Percentiles rank a stretch among this genome's conserved stretches.
Conservation (phyloP, 2,888 invertebrate species). For the Drosophila lacicola region DNA sequence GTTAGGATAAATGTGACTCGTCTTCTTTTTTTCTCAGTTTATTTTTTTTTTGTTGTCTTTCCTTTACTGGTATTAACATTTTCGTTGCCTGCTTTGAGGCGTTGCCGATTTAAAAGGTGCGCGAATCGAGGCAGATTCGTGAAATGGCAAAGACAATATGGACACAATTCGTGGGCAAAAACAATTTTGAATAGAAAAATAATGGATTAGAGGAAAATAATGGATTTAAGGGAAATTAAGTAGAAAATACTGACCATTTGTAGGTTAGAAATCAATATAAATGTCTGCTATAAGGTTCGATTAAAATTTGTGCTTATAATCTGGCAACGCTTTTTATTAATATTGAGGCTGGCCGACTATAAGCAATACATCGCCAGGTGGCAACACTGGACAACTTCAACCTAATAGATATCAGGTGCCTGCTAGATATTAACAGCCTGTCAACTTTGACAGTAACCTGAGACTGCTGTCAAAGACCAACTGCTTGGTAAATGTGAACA, state of each 20-base stretch:
- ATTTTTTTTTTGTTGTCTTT: constrained; percentile 9
- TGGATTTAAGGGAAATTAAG: neutral
- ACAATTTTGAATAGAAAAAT: neutral
- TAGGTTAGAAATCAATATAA: too few species aligned
- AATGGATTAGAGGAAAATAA: too few species aligned
- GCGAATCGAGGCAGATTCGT: neutral
- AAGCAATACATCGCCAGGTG: too few species aligned
- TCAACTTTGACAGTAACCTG: neutral
- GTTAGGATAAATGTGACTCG: constrained; percentile 61
- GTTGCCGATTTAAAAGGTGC: constrained; percentile 11
- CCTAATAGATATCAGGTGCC: too few species aligned
- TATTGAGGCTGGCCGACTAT: too few species aligned
- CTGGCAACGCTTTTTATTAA: too few species aligned
- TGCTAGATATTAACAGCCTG: neutral
- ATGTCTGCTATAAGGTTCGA: too few species aligned
- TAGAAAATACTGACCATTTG: neutral
- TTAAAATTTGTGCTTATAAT: too few species aligned
- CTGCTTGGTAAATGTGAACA: too few species aligned
- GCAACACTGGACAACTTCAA: too few species aligned
- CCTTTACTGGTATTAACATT: constrained; percentile 1
- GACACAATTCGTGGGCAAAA: constrained; percentile 1
- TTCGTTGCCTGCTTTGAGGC: constrained; percentile 21
- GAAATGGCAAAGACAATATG: constrained; percentile 18
- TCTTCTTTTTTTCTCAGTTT: constrained; percentile 17
- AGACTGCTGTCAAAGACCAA: too few species aligned